phyloP scores from a whole-genome alignment of 2,888 invertebrate genomes.

The Lomographa bimaculata region DNA sequence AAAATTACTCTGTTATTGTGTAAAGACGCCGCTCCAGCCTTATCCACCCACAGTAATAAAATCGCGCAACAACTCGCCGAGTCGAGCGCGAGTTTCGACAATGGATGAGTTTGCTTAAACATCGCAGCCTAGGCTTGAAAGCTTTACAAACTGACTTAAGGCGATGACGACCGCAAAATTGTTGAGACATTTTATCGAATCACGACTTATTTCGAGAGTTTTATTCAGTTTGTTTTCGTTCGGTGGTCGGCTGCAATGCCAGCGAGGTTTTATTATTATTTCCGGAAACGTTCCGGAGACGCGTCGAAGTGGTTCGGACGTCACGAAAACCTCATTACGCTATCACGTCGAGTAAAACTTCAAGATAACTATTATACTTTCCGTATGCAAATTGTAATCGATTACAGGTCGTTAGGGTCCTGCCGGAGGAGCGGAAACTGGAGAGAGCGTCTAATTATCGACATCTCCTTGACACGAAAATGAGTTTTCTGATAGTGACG shows the following conservation, averaged over 20 bases:
- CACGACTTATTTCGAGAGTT: slow-evolving; percentile 4
- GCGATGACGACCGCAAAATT: slow-evolving; percentile 17
- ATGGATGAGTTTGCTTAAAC: slow-evolving; percentile 23
- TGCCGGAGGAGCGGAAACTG: slow-evolving; percentile 15
- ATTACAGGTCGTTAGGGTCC: slow-evolving; percentile 40
- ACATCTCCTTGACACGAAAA: slow-evolving; percentile 24
- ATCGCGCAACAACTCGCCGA: slow-evolving; percentile 3
- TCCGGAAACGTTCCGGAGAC: slow-evolving; percentile 13
- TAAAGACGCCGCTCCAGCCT: slow-evolving; percentile 8
- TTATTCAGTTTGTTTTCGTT: slow-evolving; percentile 7
- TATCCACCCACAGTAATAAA: slow-evolving; percentile 5
- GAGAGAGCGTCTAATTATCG: slow-evolving; percentile 23
- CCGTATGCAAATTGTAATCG: slow-evolving; percentile 56
- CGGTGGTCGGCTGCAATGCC: slow-evolving; percentile 7
- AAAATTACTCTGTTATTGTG: slow-evolving; percentile 68
- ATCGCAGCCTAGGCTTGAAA: slow-evolving; percentile 2
- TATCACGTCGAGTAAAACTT: slow-evolving; percentile 43
- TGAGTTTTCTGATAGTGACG: slow-evolving; percentile 26
- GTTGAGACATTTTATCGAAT: slow-evolving; percentile 14
- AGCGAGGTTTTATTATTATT: slow-evolving; percentile 22
- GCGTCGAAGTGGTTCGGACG: slow-evolving; percentile 2
- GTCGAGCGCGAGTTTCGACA: neutral
- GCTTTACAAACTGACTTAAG: slow-evolving; percentile 13
- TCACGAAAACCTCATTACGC: slow-evolving; percentile 35
- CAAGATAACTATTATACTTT: slow-evolving; percentile 48